Conservation (phyloP, 2,888 invertebrate species). For the Leucozona laternaria region DNA sequence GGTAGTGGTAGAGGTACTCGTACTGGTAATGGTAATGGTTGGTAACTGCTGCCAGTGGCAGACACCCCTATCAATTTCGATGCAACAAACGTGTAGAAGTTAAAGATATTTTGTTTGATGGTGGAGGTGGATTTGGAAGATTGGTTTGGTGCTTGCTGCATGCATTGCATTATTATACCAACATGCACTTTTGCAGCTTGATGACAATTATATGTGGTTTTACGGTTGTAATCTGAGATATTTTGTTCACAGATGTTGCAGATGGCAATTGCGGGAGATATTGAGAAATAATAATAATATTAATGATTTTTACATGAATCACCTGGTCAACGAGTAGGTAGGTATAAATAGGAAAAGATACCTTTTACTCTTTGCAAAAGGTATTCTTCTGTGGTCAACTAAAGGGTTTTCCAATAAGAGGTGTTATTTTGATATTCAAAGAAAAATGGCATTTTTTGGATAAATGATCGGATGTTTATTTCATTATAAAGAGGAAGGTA, state of each 20-base stretch:
- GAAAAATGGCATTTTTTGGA: too few relatives aligned
- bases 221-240: slow-evolving; percentile 68
- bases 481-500: too few relatives aligned
- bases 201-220: slow-evolving; percentile 49
- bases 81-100: slow-evolving; percentile 32
- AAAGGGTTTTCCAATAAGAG: too few relatives aligned
- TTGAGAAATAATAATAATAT: slow-evolving; percentile 57
- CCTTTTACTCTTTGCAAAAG: background rate
- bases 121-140: slow-evolving; percentile 28
- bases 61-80: slow-evolving; percentile 60
- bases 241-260: slow-evolving; percentile 42
- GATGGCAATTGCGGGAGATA: slow-evolving; percentile 48
- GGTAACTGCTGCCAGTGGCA: slow-evolving; percentile 27
- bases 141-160: slow-evolving; percentile 8
- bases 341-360: background rate
- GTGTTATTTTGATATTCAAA: too few relatives aligned
- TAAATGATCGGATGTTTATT: too few relatives aligned
- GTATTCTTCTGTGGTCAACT: background rate
- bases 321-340: slow-evolving; percentile 43
- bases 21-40: slow-evolving; percentile 5
- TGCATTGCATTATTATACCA: background rate
- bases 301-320: slow-evolving; percentile 41
- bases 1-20: too few relatives aligned
- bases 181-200: slow-evolving; percentile 18
- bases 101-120: background rate